Evolutionary conservation across 2,888 invertebrate genomes (phyloP), one percentile per base, ranked within the genome.

Genomic region (Masnerella sp.): DNA sequence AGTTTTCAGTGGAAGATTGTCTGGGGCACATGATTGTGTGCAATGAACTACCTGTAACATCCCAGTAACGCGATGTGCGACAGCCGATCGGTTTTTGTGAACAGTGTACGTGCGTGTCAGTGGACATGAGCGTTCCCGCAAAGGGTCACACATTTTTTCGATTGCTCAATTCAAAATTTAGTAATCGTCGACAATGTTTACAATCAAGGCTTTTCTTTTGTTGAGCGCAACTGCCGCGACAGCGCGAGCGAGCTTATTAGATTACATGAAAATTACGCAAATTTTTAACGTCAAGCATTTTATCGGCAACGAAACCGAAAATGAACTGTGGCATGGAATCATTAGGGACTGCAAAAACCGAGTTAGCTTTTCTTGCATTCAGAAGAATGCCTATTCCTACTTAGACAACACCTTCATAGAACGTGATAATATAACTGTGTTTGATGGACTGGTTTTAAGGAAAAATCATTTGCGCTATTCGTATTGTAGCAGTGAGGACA

Each of bases 311-410:
- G 82, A 83, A 2, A 82, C 81, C 9, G 84, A 82, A 77, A 94
- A 94, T 76, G 88, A 90, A 72, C 88, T 95, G 51, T 95, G 95
- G 95, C 91, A 91, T 78, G 91, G 91, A 67, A 90, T 95, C 74
- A 89, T 94, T 56, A 91, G 90, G 74, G 92, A 94, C 82, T 95
- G 95, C 83, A 90, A 90, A 42, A 88, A 88, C 8, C 89, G 90
- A 52, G 92, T 93, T 12, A 90, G 93, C 70, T 89, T 93, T 81
- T 90, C 91, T 76, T 95, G 95, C 84, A 92, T 95, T 61, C 93
- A 94, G 81, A 93, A 92, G 80, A 94, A 93, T 81, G 91, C 95
- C 25, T 93, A 93, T 81, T 88, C 90, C n/a, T 95, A 93, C 81
- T 87, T 95, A 73, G 91, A 93, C 77, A 89, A 91, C 22, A 91